Conservation (phyloP, 2,113 vertebrate genomes). For the Psittacula cyanocephala region DNA sequence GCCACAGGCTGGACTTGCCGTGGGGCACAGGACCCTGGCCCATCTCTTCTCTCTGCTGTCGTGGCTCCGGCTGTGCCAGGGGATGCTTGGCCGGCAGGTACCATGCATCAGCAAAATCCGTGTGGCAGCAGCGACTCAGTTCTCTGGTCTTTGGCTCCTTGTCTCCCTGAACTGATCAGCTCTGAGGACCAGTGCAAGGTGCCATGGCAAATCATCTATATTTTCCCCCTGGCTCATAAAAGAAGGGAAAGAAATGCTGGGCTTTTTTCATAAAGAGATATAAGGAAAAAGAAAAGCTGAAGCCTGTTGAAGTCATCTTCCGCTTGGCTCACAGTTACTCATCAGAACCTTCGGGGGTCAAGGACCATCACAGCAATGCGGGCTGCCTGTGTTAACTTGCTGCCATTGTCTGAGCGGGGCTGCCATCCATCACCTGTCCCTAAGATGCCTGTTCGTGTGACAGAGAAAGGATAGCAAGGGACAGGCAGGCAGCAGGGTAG, state of each 20-base stretch:
- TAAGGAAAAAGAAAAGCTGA: background rate
- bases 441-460: background rate
- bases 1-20: background rate
- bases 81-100: accelerated
- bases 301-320: background rate
- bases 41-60: too few relatives aligned
- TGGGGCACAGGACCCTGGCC: background rate
- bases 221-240: background rate
- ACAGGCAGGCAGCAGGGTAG: background rate
- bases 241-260: background rate
- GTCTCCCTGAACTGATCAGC: background rate
- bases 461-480: background rate
- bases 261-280: background rate
- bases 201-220: accelerated
- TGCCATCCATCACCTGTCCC: background rate
- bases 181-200: background rate
- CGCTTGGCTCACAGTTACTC: background rate
- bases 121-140: accelerated
- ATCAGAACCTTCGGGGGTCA: background rate
- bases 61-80: background rate
- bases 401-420: background rate
- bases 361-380: background rate
- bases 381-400: background rate
- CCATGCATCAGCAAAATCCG: background rate
- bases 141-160: background rate